Base-by-base conservation (phyloP, 2,113 vertebrate genomes). In the Jaculus jaculus region DNA sequence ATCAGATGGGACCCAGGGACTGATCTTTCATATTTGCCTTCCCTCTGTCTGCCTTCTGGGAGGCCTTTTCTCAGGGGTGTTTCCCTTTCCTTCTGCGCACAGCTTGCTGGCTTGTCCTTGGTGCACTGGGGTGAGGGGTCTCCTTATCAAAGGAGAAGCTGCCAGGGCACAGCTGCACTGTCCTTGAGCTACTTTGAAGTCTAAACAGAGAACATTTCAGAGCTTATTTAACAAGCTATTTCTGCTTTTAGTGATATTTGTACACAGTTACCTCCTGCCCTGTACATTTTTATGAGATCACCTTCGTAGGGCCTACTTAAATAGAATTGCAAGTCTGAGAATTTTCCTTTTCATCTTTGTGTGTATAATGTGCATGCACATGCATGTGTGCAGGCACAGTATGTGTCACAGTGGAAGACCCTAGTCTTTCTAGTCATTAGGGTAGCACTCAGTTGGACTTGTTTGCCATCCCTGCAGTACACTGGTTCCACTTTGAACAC, bases 141-240 rank as follows among this genome's bases (percentile, higher is more conserved):
- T 87, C 1, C 0, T 60, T 84, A 95, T 95, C 92, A 94, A 81
- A 94, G 92, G 71, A 58, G 72, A 87, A 42, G 54, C 80, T 84
- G 75, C 66, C 80, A 68, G 86, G 69, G 63, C 81, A 34, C 39
- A 94, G 89, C 63, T 89, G 73, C 24, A 18, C 69, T 0, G 34
- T 89, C 96, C 95, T 94, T 95, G 92, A 90, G 78, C 39, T 34
- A 75, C 94, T 97, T 84, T 85, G 95, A 96, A 96, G 84, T 90
- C 47, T 79, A 71, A 84, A 87, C 47, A 85, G 87, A 95, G 90
- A 79, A 34, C 18, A 60, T 60, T 58, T 51, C 24, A 15, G 39
- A 42, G 85, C 32, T 74, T 61, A 58, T n/a, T 47, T 69, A 80
- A 74, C 58, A 16, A 12, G 7, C 12, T 68, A 12, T 63, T 75